phyloP scores from a whole-genome alignment of 1,140 invertebrate genomes.

The Sycophaga agraensis region DNA sequence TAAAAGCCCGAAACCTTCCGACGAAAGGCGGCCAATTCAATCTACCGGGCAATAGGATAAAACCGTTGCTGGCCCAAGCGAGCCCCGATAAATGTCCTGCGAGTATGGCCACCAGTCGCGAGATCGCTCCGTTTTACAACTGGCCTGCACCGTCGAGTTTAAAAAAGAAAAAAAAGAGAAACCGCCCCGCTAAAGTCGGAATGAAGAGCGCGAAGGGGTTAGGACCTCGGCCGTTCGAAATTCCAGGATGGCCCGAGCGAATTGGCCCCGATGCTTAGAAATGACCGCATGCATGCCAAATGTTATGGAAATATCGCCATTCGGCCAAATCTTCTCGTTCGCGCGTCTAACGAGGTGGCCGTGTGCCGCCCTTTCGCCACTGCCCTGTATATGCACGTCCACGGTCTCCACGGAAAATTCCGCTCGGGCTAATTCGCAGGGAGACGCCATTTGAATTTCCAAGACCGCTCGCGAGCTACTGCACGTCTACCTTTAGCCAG shows the following conservation, averaged over 20 bases:
- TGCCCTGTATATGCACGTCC: too few species aligned
- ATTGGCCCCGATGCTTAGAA: slow-evolving; percentile 43
- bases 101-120: too few species aligned
- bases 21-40: too few species aligned
- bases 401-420: slow-evolving; percentile 28
- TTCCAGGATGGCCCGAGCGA: neutral
- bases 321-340: too few species aligned
- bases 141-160: too few species aligned
- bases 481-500: neutral
- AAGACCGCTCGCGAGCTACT: slow-evolving; percentile 14
- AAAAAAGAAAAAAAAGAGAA: neutral
- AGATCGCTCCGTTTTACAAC: too few species aligned
- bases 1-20: too few species aligned
- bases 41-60: too few species aligned
- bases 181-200: too few species aligned
- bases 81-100: too few species aligned
- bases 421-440: slow-evolving; percentile 13
- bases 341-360: slow-evolving; percentile 35
- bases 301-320: slow-evolving; percentile 34
- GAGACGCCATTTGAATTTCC: slow-evolving; percentile 39
- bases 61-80: too few species aligned
- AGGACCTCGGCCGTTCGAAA: neutral
- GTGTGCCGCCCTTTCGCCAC: slow-evolving; percentile 11
- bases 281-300: slow-evolving; percentile 49
- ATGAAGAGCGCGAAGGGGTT: neutral